phyloP scores from a whole-genome alignment of 2,888 invertebrate species.

The Micropterix aruncella region DNA sequence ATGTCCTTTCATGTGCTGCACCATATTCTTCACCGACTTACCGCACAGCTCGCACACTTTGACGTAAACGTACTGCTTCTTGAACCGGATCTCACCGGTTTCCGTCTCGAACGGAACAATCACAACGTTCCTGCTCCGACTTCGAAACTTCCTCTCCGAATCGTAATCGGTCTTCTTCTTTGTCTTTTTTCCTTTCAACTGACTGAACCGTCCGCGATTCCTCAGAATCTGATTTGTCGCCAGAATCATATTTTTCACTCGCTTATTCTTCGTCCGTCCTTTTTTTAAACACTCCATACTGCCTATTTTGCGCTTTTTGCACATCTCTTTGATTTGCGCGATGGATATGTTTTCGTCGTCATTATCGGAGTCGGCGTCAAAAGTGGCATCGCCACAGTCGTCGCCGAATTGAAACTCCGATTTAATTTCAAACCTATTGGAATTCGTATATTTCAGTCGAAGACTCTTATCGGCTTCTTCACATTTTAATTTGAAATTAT shows the following conservation, averaged over 20 bases:
- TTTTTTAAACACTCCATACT: background rate
- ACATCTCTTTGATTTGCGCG: background rate
- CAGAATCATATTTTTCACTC: background rate
- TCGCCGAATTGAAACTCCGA: background rate
- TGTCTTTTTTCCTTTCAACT: constrained; percentile 4
- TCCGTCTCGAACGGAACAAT: constrained; percentile 6
- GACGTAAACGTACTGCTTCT: constrained; percentile 23
- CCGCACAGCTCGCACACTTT: constrained; percentile 36
- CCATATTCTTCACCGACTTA: constrained; percentile 27
- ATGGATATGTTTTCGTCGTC: background rate
- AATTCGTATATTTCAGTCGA: constrained; percentile 6
- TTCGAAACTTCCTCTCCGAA: constrained; percentile 5
- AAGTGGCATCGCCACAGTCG: background rate
- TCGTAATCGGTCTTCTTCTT: constrained; percentile 13
- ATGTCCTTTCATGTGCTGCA: constrained; percentile 31
- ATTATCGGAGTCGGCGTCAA: background rate
- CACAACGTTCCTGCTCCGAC: constrained; percentile 5
- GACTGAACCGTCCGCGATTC: background rate
- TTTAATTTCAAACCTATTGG: background rate
- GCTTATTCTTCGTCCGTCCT: constrained; percentile 1
- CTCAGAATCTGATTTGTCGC: background rate
- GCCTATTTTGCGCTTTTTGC: background rate
- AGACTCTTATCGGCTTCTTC: constrained; percentile 25
- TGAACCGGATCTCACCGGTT: constrained; percentile 5
- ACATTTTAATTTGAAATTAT: constrained; percentile 32